Percentiles rank a stretch among this genome's conserved stretches.
phyloP scores from a whole-genome alignment of 2,113 vertebrate species.

The Rhineura floridana region DNA sequence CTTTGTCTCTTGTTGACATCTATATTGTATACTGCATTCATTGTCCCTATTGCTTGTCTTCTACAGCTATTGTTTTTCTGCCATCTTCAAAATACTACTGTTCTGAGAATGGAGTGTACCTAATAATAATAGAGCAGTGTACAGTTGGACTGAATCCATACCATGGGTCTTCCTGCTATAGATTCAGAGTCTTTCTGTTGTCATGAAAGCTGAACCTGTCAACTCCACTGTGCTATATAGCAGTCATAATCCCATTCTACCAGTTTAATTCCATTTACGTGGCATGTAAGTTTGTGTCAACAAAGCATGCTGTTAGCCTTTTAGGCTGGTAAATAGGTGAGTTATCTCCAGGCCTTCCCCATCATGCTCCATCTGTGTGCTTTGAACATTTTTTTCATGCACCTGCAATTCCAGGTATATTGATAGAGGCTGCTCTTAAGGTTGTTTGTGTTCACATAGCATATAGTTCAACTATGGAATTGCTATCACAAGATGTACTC shows the following conservation, averaged over 20 bases:
- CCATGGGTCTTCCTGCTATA: background rate
- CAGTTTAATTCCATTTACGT: background rate
- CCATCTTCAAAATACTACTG: constrained; percentile 9
- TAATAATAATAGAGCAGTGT: background rate
- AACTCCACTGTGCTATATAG: background rate
- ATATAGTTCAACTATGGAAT: no score
- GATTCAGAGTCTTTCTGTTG: background rate
- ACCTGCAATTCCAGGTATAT: background rate
- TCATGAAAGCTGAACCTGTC: background rate
- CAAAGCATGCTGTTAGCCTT: background rate
- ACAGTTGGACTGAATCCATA: background rate
- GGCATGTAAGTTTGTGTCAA: background rate
- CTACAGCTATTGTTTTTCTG: background rate
- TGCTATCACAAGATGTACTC: no score
- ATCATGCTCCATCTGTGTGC: background rate
- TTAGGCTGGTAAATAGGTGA: background rate
- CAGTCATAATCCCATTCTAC: background rate
- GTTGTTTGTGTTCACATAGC: no score
- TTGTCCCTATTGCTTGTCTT: background rate
- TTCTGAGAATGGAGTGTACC: background rate
- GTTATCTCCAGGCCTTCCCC: background rate
- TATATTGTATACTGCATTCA: background rate
- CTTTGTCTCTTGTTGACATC: background rate
- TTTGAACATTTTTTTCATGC: background rate
- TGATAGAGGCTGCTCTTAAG: background rate